These are phyloP conservation scores for Synanceia verrucosa DNA, from an alignment of 2,797 vertebrate species.

Conservation along the genomic window DNA sequence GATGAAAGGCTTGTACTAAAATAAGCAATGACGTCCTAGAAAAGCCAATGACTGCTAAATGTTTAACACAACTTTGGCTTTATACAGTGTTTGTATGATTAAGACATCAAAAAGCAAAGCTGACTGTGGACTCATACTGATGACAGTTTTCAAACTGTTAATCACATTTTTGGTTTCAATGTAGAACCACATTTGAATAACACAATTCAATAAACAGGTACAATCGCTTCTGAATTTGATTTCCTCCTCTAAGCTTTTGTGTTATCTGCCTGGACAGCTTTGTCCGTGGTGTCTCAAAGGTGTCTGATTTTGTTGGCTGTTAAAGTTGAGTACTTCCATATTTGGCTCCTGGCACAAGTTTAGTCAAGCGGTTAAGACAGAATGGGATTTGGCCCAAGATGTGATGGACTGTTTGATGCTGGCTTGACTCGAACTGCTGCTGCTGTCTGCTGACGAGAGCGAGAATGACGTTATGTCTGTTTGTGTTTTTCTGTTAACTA, in stretches of 20 bases:
- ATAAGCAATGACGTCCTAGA: neutral
- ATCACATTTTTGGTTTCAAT: neutral
- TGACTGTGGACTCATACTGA: neutral
- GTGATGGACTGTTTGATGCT: conserved; percentile 14
- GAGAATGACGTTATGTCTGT: neutral
- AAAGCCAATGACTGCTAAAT: neutral
- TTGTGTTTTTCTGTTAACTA: neutral
- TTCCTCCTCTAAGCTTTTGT: neutral
- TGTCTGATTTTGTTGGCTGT: conserved; percentile 38
- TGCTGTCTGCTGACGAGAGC: neutral
- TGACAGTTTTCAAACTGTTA: neutral
- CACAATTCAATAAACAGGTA: neutral
- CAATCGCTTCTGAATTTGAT: neutral
- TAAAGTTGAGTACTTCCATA: conserved; percentile 39
- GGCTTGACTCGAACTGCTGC: conserved; percentile 2
- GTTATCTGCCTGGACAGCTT: conserved; percentile 24
- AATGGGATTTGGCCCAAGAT: conserved; percentile 32
- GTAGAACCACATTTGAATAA: neutral
- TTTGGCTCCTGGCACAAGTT: conserved; percentile 34
- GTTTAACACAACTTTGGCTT: neutral
- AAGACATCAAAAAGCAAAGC: neutral
- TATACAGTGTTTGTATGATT: neutral
- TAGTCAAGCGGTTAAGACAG: conserved; percentile 34
- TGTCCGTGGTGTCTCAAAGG: conserved; percentile 25
- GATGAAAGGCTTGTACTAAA: conserved; percentile 2